phyloP scores from a whole-genome alignment of 2,888 invertebrate species.

The Agriopis aurantiaria region DNA sequence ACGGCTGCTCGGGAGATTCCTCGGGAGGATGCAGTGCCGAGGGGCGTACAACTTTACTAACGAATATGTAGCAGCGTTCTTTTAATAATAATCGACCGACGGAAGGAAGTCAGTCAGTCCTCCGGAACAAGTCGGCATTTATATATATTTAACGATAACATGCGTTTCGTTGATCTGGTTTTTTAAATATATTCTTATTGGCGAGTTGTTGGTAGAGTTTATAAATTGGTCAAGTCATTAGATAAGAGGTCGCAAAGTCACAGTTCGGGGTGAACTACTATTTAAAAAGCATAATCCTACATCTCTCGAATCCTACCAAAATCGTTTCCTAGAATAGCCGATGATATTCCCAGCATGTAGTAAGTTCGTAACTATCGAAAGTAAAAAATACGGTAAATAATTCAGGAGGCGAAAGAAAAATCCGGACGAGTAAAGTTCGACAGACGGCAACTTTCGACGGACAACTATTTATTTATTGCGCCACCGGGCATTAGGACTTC shows the following conservation, averaged over 20 bases:
- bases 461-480: slow-evolving; percentile 79
- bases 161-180: too few species aligned
- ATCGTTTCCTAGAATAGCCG: slow-evolving; percentile 27
- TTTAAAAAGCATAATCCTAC: too few species aligned
- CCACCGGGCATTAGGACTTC: slow-evolving; percentile 66
- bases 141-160: too few species aligned
- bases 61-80: background rate
- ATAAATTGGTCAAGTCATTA: too few species aligned
- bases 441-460: slow-evolving; percentile 67
- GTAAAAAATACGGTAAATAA: slow-evolving; percentile 65
- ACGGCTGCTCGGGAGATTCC: slow-evolving; percentile 20
- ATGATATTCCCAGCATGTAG: slow-evolving; percentile 40
- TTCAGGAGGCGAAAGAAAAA: slow-evolving; percentile 67
- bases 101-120: too few species aligned
- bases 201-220: too few species aligned
- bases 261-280: too few species aligned
- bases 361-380: slow-evolving; percentile 59
- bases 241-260: too few species aligned
- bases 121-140: too few species aligned
- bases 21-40: background rate
- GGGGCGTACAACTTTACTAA: background rate
- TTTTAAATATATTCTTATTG: too few species aligned
- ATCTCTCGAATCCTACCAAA: too few species aligned
- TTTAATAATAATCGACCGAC: too few species aligned
- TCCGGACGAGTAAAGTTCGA: slow-evolving; percentile 65